Conservation (phyloP, 1,140 invertebrate genomes). For the Cotesia typhae region DNA sequence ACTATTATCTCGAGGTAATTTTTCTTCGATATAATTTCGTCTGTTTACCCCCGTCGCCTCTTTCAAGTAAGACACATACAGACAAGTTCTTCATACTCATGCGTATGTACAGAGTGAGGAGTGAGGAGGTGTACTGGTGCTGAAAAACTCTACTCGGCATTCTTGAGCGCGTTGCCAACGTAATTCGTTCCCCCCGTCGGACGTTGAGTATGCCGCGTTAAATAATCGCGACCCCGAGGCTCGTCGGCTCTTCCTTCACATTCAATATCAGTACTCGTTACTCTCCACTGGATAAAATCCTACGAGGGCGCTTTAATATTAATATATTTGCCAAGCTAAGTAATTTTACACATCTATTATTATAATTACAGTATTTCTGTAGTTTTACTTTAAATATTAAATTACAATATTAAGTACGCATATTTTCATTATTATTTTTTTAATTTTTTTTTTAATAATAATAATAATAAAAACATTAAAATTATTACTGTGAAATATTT, state of each 20-base stretch:
- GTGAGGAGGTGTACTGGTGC: conserved; percentile 3
- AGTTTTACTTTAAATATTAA: too few relatives aligned
- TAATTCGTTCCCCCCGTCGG: conserved; percentile 24
- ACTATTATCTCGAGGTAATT: conserved; percentile 62
- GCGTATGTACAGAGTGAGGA: background rate
- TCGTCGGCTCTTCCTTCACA: conserved; percentile 22
- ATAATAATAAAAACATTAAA: too few relatives aligned
- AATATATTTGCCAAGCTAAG: conserved; percentile 13
- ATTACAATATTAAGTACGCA: too few relatives aligned
- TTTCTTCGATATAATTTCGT: conserved; percentile 63
- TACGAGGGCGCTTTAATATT: too few relatives aligned
- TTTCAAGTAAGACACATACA: background rate
- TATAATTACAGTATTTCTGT: too few relatives aligned
- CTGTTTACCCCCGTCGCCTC: conserved; percentile 54
- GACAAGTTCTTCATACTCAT: background rate
- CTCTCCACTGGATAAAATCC: conserved; percentile 17
- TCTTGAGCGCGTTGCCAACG: conserved; percentile 25
- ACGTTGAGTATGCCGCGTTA: conserved; percentile 13
- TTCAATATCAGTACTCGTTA: conserved; percentile 34
- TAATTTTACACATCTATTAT: too few relatives aligned
- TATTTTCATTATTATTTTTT: background rate
- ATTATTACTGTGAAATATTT: background rate
- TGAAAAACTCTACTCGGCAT: conserved; percentile 8
- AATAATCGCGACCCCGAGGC: conserved; percentile 36
- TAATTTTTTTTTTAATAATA: background rate